A percentile compares a stretch with the other conserved stretches of the same genome.
Evolutionary conservation across 1,140 invertebrate species (phyloP).

Genomic region (Telenomus remus): DNA sequence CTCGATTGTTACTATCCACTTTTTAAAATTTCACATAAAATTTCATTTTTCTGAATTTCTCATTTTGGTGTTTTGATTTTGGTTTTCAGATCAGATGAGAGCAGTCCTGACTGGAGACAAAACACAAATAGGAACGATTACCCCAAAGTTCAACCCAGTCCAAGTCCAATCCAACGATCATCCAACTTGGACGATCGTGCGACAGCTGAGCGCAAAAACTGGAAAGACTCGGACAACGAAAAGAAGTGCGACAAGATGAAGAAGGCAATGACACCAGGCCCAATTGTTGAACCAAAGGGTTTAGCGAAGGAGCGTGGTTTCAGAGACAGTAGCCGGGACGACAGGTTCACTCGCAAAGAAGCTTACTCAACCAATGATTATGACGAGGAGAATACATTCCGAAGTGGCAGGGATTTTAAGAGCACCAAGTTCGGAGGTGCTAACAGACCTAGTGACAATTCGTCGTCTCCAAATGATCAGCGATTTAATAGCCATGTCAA

Average conservation of each 20-base stretch:
- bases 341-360: conserved; percentile 46
- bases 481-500: no score
- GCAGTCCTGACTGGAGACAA: no score
- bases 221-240: conserved; percentile 65
- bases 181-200: conserved; percentile 17
- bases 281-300: not conserved
- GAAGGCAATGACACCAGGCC: conserved; percentile 29
- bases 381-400: conserved; percentile 50
- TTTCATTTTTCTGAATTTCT: no score
- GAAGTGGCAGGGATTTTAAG: conserved; percentile 48
- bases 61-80: no score
- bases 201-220: conserved; percentile 33
- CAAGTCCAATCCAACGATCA: no score
- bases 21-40: no score
- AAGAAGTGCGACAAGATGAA: conserved; percentile 60
- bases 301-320: conserved; percentile 6
- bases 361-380: conserved; percentile 25
- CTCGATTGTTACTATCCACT: no score
- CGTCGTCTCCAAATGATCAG: not conserved
- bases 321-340: conserved; percentile 44
- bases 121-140: no score
- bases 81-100: no score
- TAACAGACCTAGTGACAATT: not conserved
- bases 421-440: conserved; percentile 8
- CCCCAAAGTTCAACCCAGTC: not conserved